Conservation (phyloP, 1,140 invertebrate genomes). For the Brachionus koreanus region DNA sequence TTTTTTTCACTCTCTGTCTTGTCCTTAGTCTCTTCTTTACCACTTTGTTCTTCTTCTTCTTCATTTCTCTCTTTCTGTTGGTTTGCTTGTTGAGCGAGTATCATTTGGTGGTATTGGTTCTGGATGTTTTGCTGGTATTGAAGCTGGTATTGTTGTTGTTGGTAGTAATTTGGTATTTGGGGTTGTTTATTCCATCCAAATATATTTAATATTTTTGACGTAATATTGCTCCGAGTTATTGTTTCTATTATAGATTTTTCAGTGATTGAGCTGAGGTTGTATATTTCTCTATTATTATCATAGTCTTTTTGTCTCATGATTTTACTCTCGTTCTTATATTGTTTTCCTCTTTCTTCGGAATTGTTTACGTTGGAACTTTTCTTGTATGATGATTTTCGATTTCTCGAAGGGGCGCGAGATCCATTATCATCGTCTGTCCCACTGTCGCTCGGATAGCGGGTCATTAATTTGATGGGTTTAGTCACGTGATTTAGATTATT, state of each 20-base stretch:
- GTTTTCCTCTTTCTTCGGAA: neutral
- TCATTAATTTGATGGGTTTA: neutral
- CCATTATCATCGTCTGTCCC: neutral
- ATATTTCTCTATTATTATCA: neutral
- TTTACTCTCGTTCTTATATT: neutral
- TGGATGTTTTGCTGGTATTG: neutral
- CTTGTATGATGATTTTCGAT: neutral
- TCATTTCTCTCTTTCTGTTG: neutral
- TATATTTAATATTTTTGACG: neutral
- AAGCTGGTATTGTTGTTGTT: neutral
- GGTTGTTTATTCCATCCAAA: neutral
- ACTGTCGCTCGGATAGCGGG: neutral
- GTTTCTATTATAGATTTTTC: slow-evolving; percentile 2
- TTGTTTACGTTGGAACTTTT: neutral
- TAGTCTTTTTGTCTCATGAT: neutral
- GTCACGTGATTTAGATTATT: neutral
- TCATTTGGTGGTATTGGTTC: neutral
- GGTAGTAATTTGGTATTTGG: neutral
- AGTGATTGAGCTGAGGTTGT: neutral
- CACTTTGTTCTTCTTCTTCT: neutral
- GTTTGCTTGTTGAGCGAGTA: neutral
- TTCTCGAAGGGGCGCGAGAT: neutral
- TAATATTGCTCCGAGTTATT: neutral
- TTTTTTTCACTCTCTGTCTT: neutral
- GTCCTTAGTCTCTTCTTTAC: neutral